phyloP scores from a whole-genome alignment of 2,113 vertebrate species.

The Paratilapia polleni region DNA sequence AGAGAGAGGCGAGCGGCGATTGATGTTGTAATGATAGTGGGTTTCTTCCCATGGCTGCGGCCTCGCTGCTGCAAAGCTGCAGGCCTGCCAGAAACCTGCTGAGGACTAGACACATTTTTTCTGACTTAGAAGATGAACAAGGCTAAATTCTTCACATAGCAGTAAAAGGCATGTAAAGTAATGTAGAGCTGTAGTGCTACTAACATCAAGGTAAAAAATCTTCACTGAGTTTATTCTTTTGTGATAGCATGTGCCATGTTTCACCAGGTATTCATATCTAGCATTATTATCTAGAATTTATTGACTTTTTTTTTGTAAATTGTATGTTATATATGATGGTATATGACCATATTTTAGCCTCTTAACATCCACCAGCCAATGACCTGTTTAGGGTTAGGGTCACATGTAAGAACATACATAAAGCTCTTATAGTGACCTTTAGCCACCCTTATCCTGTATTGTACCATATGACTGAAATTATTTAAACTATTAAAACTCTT shows the following conservation, averaged over 20 bases:
- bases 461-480: not conserved
- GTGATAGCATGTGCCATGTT: not conserved
- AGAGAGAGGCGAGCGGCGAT: constrained; percentile 33
- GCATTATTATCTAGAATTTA: not conserved
- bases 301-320: too few relatives aligned
- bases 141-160: constrained; percentile 21
- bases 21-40: constrained; percentile 69
- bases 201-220: not conserved
- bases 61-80: constrained; percentile 30
- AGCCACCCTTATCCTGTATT: not conserved
- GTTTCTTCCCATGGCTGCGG: constrained; percentile 44
- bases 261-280: not conserved
- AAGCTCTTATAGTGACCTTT: not conserved
- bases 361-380: not conserved
- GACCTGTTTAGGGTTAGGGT: not conserved
- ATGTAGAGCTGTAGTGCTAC: not conserved
- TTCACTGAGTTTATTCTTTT: not conserved
- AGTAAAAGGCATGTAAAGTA: constrained; percentile 25
- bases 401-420: not conserved
- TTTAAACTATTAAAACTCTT: not conserved
- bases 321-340: not conserved
- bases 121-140: constrained; percentile 25
- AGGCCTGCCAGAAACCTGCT: constrained; percentile 27
- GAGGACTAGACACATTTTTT: constrained; percentile 26
- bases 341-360: not conserved